These are phyloP conservation scores for Cheilosia vulpina DNA, from an alignment of 2,888 invertebrate species.

Conservation along the genomic window DNA sequence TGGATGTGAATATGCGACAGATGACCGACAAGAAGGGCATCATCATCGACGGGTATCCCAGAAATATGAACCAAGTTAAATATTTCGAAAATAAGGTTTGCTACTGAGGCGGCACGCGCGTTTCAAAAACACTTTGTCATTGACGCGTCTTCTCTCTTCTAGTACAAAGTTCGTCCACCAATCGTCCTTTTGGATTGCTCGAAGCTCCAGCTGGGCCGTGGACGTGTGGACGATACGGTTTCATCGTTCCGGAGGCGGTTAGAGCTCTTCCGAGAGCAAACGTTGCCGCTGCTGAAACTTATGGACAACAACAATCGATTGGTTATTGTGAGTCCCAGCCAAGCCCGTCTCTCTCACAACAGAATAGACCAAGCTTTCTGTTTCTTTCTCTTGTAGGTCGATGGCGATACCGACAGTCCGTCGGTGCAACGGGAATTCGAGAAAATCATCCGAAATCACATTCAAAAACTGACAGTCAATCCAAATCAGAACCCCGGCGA, in stretches of 20 bases:
- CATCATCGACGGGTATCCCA: slow-evolving; percentile 96
- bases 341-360: neutral
- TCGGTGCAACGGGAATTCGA: slow-evolving; percentile 92
- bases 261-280: slow-evolving; percentile 93
- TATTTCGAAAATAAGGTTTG: slow-evolving; percentile 94
- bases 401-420: slow-evolving; percentile 92
- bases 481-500: slow-evolving; percentile 52
- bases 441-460: slow-evolving; percentile 88
- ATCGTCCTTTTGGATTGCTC: slow-evolving; percentile 95
- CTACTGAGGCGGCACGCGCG: neutral
- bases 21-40: slow-evolving; percentile 89
- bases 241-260: slow-evolving; percentile 92
- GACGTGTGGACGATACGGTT: slow-evolving; percentile 93
- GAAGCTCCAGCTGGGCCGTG: slow-evolving; percentile 93
- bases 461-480: slow-evolving; percentile 85
- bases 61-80: slow-evolving; percentile 94
- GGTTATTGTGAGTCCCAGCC: slow-evolving; percentile 88
- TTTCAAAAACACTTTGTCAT: neutral
- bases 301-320: slow-evolving; percentile 92
- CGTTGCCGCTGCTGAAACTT: slow-evolving; percentile 94
- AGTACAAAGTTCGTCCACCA: slow-evolving; percentile 91
- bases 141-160: slow-evolving; percentile 77
- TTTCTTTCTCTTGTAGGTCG: slow-evolving; percentile 85
- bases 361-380: neutral
- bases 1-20: slow-evolving; percentile 88